Evolutionary conservation across 2,113 vertebrate species (phyloP), one percentile per base, ranked within the genome.

Genomic region (Pterophyllum scalare): DNA sequence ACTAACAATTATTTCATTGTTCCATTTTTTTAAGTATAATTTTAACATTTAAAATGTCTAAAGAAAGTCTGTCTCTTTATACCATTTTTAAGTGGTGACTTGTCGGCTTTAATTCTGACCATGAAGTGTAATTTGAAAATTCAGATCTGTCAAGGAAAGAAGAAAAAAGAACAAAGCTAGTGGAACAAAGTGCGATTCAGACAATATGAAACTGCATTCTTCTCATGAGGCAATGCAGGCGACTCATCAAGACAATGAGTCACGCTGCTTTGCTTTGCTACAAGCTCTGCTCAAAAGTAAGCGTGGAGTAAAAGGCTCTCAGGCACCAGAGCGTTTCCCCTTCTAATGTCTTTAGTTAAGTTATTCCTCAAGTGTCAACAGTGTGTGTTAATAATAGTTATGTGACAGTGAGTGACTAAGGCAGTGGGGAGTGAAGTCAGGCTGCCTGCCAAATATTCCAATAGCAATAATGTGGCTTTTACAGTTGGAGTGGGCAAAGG

Each of bases 321-420:
- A 77, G 72, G 60, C 83, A 75, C 35, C 57, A 2, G 43, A 78
- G 82, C 62, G 5, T 79, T 89, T 81, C 84, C 62, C 62, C 75
- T 81, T 75, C 65, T 89, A 65, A 88, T 86, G 75, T 89, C 61
- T 87, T 82, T 38, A 59, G 75, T 88, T 86, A 87, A 89, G 87
- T 87, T 82, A 91, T 89, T 89, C 64, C 82, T 86, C 56, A 79
- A 82, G 82, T 87, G 89, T 89, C 89, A 89, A 80, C 83, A 91
- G 61, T 76, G 85, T 87, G 79, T 80, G 82, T 89, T 87, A 87
- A 90, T 91, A 92, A 87, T 83, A 88, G 82, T 90, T 84, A 89
- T 85, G 84, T 91, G 90, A 88, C 87, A 85, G 87, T 90, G 87
- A 86, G 80, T 85, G 87, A 85, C 85, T 87, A 78, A 28, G 85